Evolutionary conservation across 2,888 invertebrate genomes (phyloP).

Genomic region (Polymixis lichenea): DNA sequence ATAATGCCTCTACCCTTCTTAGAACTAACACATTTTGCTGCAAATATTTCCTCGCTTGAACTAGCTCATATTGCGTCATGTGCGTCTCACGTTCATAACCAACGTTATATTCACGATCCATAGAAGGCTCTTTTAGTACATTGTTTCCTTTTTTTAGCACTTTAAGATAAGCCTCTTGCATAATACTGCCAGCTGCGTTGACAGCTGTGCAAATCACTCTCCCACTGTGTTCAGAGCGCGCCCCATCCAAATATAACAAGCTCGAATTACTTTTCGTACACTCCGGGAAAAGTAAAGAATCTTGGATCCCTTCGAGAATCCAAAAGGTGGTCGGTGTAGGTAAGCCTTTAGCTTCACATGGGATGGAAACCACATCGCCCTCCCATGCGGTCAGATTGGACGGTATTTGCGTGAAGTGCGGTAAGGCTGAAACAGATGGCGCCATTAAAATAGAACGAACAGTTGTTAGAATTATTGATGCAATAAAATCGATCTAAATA

Average conservation of each 20-base stretch:
- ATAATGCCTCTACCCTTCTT: constrained; percentile 92
- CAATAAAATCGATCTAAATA: constrained; percentile 84
- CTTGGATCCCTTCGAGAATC: constrained; percentile 97
- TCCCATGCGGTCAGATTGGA: constrained; percentile 96
- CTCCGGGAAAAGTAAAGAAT: constrained; percentile 90
- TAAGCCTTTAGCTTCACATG: constrained; percentile 97
- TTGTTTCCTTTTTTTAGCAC: constrained; percentile 86
- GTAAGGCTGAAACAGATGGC: constrained; percentile 94
- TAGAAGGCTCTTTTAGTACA: constrained; percentile 79
- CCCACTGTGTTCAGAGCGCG: constrained; percentile 85
- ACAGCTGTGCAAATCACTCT: constrained; percentile 89
- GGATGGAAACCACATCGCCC: constrained; percentile 96
- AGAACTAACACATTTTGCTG: constrained; percentile 95
- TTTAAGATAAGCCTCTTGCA: constrained; percentile 88
- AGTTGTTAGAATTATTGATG: constrained; percentile 82
- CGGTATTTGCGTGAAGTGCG: constrained; percentile 96
- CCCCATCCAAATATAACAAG: constrained; percentile 86
- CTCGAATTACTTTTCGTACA: constrained; percentile 88
- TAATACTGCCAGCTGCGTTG: constrained; percentile 88
- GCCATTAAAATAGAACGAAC: constrained; percentile 84
- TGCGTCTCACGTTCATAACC: constrained; percentile 83
- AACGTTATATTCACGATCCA: constrained; percentile 78
- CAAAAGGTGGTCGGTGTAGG: constrained; percentile 98
- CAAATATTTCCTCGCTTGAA: constrained; percentile 94
- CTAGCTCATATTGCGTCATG: constrained; percentile 94